Conservation (phyloP, 2,797 vertebrate genomes). For the Limnodromus scolopaceus region DNA sequence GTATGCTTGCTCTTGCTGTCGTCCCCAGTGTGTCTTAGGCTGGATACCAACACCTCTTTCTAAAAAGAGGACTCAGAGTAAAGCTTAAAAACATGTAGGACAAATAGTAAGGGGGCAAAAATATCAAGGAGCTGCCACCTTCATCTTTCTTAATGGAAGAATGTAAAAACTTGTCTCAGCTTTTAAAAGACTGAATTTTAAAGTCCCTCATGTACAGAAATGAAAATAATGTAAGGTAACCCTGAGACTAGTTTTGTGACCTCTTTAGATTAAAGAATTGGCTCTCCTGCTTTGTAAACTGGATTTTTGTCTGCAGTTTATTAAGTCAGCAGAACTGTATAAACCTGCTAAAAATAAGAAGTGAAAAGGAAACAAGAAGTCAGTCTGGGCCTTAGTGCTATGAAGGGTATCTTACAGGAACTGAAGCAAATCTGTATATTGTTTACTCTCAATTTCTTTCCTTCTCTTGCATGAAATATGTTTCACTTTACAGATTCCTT, state of each 20-base stretch:
- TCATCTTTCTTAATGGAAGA: neutral
- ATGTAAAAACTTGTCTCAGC: neutral
- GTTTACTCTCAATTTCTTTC: neutral
- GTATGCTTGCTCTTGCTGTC: neutral
- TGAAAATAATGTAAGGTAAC: neutral
- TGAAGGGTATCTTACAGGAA: neutral
- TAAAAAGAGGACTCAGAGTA: neutral
- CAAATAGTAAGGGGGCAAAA: neutral
- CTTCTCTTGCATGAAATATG: neutral
- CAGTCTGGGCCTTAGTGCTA: neutral
- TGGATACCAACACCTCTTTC: neutral
- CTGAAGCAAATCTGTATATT: neutral
- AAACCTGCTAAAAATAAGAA: neutral
- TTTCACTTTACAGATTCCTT: neutral
- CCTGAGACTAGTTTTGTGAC: neutral
- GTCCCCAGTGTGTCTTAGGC: neutral
- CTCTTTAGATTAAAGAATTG: neutral
- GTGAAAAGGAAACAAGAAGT: constrained; percentile 15
- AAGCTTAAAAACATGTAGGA: neutral
- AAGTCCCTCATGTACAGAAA: neutral
- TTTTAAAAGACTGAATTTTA: neutral
- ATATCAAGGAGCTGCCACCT: neutral
- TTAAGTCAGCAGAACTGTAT: constrained; percentile 20
- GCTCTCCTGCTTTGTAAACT: constrained; percentile 10
- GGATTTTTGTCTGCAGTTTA: constrained; percentile 3